A percentile compares a stretch with the other conserved stretches of the same genome.
phyloP scores from a whole-genome alignment of 2,113 vertebrate genomes.

The Forbesichthys agassizii region DNA sequence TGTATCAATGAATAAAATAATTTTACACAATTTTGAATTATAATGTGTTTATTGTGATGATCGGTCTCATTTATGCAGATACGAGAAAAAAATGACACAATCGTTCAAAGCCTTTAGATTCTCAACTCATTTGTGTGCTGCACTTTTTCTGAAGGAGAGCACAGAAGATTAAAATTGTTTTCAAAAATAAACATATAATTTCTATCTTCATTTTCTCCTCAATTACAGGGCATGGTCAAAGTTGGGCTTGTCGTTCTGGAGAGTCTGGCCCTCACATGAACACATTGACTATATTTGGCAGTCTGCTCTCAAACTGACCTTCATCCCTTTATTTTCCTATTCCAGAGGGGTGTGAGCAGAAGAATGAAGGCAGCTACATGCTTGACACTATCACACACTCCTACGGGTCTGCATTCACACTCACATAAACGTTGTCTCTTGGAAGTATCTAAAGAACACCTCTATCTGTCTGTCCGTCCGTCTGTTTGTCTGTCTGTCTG shows the following conservation, averaged over 20 bases:
- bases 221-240: constrained; percentile 84
- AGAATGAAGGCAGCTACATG: constrained; percentile 60
- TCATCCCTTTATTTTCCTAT: constrained; percentile 72
- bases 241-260: constrained; percentile 78
- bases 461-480: neutral
- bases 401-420: constrained; percentile 14
- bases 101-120: constrained; percentile 66
- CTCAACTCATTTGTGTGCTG: constrained; percentile 76
- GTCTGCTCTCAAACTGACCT: constrained; percentile 82
- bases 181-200: constrained; percentile 88
- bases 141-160: constrained; percentile 77
- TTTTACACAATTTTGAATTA: neutral
- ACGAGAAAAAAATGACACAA: constrained; percentile 47
- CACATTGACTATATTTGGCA: constrained; percentile 81
- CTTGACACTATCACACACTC: constrained; percentile 46
- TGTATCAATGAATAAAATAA: neutral
- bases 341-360: constrained; percentile 57
- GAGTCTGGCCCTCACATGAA: constrained; percentile 83
- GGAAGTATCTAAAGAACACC: neutral
- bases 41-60: neutral
- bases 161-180: constrained; percentile 86
- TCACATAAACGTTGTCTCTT: constrained; percentile 19
- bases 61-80: constrained; percentile 43
- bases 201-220: constrained; percentile 84
- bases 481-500: constrained; percentile 3